A percentile compares a stretch with the other conserved stretches of the same genome.
Conservation (phyloP, 2,888 invertebrate genomes). For the Pyrgus malvae region DNA sequence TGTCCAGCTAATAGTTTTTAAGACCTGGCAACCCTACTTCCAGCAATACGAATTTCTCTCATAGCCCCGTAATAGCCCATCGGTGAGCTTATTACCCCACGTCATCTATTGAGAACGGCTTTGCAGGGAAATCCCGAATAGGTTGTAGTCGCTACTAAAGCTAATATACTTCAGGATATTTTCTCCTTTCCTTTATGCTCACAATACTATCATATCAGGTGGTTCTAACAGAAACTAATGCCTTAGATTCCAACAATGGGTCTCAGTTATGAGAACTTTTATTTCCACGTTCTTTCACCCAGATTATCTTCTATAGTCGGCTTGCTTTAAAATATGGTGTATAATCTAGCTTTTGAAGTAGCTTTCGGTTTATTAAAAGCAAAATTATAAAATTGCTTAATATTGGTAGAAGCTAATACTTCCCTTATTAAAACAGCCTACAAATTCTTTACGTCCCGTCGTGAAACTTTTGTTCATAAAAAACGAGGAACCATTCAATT, state of each 20-base stretch:
- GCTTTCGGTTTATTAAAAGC: background rate
- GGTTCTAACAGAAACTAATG: constrained; percentile 16
- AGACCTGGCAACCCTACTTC: too few relatives aligned
- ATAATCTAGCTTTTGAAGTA: background rate
- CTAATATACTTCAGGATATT: constrained; percentile 64
- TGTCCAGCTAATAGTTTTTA: too few relatives aligned
- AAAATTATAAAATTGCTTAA: background rate
- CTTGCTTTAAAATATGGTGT: background rate
- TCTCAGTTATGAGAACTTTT: constrained; percentile 5
- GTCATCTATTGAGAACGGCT: constrained; percentile 80
- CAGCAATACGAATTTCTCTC: constrained; percentile 69
- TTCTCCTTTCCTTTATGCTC: constrained; percentile 50
- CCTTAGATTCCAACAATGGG: background rate
- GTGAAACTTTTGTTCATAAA: constrained; percentile 39
- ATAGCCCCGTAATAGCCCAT: constrained; percentile 73
- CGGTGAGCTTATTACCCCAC: constrained; percentile 77
- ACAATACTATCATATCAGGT: constrained; percentile 44
- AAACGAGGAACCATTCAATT: constrained; percentile 33
- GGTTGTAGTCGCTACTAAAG: constrained; percentile 66
- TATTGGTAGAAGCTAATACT: background rate
- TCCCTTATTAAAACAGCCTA: constrained; percentile 37
- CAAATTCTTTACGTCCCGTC: constrained; percentile 45
- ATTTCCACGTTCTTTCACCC: constrained; percentile 1
- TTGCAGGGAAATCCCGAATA: constrained; percentile 76
- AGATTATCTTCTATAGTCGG: background rate